Conservation (phyloP, 2,113 vertebrate genomes). For the Australoheros scitulus region DNA sequence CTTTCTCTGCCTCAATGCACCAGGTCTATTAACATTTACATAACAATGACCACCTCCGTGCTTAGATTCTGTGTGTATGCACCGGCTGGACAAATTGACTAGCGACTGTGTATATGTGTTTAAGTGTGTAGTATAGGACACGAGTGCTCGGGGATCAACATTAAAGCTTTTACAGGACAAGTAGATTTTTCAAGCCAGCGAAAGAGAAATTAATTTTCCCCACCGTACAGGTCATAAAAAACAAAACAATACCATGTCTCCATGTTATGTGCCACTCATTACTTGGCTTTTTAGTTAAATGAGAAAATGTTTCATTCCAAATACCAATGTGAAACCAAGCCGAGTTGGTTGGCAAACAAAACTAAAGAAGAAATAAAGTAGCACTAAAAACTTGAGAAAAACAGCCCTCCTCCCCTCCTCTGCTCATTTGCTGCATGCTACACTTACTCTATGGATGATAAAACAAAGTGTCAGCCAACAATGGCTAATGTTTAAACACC, state of each 20-base stretch:
- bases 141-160: conserved; percentile 13
- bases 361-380: neutral
- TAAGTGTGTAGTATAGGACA: neutral
- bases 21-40: conserved; percentile 77
- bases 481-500: conserved; percentile 13
- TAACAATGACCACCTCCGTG: conserved; percentile 73
- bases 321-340: neutral
- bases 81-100: neutral
- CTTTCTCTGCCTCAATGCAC: conserved; percentile 50
- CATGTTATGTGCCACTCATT: neutral
- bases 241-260: neutral
- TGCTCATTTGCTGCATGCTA: neutral
- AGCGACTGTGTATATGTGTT: neutral
- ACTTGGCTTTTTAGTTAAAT: neutral
- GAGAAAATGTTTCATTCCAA: neutral
- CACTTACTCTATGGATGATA: neutral
- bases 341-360: neutral
- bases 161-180: neutral
- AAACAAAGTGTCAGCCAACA: conserved; percentile 26
- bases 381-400: neutral
- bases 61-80: conserved; percentile 20
- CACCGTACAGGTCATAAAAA: neutral
- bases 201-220: neutral
- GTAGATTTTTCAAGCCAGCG: neutral
- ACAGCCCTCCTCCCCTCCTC: neutral